Evolutionary conservation across 2,888 invertebrate genomes (phyloP), one percentile per base, ranked within the genome.

Genomic region (Pollenia labialis): DNA sequence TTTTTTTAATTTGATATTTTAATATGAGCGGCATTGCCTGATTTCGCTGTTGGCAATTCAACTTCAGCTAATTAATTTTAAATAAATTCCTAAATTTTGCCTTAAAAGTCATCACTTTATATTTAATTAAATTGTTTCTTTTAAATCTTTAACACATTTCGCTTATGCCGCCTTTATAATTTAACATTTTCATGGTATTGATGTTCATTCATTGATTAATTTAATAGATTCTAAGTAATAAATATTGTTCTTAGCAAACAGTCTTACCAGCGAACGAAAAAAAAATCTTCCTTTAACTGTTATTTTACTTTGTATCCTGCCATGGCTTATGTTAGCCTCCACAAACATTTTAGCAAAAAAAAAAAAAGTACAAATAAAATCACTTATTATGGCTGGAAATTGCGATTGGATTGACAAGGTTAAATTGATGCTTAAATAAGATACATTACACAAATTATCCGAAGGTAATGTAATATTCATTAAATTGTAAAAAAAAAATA

Each of bases 341-440:
- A 32, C 32, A 32, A 32, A 6, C 32, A 32, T 4, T 6, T 32
- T 32, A 32, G 6, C 32, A 32, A 32, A 6, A 32, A 32, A 23
- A 10, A 8, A n/a, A n/a, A 72, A 44, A 23, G 9, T 16, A 52
- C 50, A 50, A 12, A 46, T 46, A 75, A 62, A 62, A 23, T 62
- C 16, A 46, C 40, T 64, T 46, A 40, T 77, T 40, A 40, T 8
- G 48, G 54, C 12, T 56, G 58, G 56, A 40, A 66, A 68, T 66
- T 66, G 44, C 11, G 12, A 46, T 14, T 12, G 16, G 46, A 9
- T 66, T 77, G 66, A 56, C 77, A 77, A 77, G 77, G 77, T 68
- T 77, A 77, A 77, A 46, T 54, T 66, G 52, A 44, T 64, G 44
- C 46, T 52, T 76, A 52, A 76, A 54, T 76, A 44, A 54, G 32